phyloP scores from a whole-genome alignment of 2,113 vertebrate species.

The Amphilophus citrinellus region DNA sequence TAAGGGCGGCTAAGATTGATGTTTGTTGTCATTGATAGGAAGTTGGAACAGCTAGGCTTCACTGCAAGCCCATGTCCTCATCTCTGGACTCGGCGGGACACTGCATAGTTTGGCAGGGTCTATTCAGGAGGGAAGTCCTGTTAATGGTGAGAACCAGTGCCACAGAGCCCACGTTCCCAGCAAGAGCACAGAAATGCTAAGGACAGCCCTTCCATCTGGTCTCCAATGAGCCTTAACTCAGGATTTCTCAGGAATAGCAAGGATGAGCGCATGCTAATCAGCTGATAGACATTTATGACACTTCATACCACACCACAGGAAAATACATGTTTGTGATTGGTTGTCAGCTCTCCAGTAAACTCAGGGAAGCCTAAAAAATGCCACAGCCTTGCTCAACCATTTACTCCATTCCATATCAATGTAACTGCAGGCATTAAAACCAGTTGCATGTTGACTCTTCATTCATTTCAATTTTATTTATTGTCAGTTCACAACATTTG shows the following conservation, averaged over 20 bases:
- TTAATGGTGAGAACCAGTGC: constrained; percentile 88
- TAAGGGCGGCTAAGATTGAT: constrained; percentile 92
- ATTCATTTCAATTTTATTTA: neutral
- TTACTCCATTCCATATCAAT: neutral
- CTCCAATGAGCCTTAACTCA: constrained; percentile 39
- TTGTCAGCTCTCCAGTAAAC: neutral
- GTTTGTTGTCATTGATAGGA: constrained; percentile 91
- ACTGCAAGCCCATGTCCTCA: constrained; percentile 88
- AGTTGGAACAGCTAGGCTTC: constrained; percentile 90
- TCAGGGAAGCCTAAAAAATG: neutral
- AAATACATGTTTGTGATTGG: neutral
- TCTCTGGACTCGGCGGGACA: constrained; percentile 87
- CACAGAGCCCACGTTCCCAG: constrained; percentile 85
- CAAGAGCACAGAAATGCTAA: constrained; percentile 72
- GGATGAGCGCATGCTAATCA: constrained; percentile 38
- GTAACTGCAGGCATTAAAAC: neutral
- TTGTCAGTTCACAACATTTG: neutral
- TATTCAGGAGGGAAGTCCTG: constrained; percentile 88
- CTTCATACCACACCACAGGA: neutral
- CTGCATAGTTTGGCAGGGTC: constrained; percentile 89
- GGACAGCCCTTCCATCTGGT: constrained; percentile 60
- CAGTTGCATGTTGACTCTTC: neutral
- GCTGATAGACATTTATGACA: constrained; percentile 21
- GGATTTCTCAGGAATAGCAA: constrained; percentile 34
- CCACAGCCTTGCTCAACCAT: neutral